Evolutionary conservation across 2,797 vertebrate genomes (phyloP).

Genomic region (Siniperca scherzeri): DNA sequence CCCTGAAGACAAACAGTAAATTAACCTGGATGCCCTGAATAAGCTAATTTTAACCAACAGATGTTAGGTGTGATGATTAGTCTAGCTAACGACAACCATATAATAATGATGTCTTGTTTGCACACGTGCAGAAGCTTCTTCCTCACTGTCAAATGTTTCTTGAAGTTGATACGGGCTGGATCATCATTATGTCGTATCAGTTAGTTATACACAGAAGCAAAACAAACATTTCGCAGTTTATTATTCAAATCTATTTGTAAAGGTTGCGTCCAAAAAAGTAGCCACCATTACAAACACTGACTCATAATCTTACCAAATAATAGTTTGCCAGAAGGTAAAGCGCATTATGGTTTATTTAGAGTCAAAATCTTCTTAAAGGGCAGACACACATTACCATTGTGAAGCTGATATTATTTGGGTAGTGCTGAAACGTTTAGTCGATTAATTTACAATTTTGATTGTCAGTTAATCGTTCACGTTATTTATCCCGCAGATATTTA

Average conservation of each 20-base stretch:
- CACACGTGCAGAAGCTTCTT: neutral
- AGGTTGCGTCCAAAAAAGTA: neutral
- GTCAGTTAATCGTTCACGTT: neutral
- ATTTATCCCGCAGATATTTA: neutral
- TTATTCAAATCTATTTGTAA: neutral
- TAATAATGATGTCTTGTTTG: neutral
- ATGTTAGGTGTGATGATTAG: neutral
- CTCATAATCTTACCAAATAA: neutral
- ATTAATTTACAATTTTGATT: too few species aligned
- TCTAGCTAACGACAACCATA: too few species aligned
- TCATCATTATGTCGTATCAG: neutral
- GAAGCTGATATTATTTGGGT: neutral
- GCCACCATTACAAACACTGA: neutral
- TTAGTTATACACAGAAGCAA: neutral
- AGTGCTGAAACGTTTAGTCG: neutral
- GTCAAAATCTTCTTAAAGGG: neutral
- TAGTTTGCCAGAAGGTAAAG: too few species aligned
- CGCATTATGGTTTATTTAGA: neutral
- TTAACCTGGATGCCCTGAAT: neutral
- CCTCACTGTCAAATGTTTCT: neutral
- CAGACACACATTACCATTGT: neutral
- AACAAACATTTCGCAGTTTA: neutral
- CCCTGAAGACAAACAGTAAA: neutral
- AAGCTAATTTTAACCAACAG: neutral
- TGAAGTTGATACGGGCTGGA: neutral